Base-by-base conservation (phyloP, 2,113 vertebrate species). In the Pagrus major region DNA sequence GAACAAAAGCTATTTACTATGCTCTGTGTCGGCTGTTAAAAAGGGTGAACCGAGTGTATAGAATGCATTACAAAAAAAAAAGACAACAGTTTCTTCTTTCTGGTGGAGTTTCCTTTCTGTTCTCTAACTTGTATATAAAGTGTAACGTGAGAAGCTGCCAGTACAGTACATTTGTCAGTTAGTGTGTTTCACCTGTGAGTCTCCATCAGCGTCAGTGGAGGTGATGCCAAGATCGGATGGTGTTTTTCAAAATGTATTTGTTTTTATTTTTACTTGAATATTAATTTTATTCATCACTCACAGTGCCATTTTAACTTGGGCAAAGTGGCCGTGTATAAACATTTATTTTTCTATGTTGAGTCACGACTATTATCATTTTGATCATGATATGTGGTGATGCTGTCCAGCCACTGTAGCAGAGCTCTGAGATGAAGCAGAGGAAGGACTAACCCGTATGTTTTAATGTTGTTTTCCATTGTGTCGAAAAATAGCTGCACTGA, bases 401-500 rank as follows among this genome's bases (percentile, higher is more conserved):
- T 83, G 87, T 91, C 85, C 80, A 80, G 87, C 83, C 80, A 84
- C 90, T 93, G 92, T 90, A 89, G 85, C 88, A 90, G 79, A 89
- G 71, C 69, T 72, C 76, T 39, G 41, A 69, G 52, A 21, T 20
- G 59, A 77, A 90, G 84, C 74, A 46, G 39, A 66, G 58, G 88
- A 83, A 81, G 87, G 74, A 86, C 72, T 54, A 25, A 84, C 56
- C 41, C 3, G 33, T 77, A 9, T 95, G 93, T 85, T 29, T 94
- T 91, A 90, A 93, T 93, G 94, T 95, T 89, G 90, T 96, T 85
- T 95, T 75, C 93, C 94, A 92, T 94, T 95, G 92, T 94, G 92
- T 96, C 93, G 94, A 95, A n/a, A n/a, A 95, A 91, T 94, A 88
- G 92, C 93, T 96, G 93, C 92, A 94, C 95, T 94, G 95, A 96